These are phyloP conservation scores for Sandelia bainsii DNA, from an alignment of 2,797 vertebrate genomes.

Conservation along the genomic window DNA sequence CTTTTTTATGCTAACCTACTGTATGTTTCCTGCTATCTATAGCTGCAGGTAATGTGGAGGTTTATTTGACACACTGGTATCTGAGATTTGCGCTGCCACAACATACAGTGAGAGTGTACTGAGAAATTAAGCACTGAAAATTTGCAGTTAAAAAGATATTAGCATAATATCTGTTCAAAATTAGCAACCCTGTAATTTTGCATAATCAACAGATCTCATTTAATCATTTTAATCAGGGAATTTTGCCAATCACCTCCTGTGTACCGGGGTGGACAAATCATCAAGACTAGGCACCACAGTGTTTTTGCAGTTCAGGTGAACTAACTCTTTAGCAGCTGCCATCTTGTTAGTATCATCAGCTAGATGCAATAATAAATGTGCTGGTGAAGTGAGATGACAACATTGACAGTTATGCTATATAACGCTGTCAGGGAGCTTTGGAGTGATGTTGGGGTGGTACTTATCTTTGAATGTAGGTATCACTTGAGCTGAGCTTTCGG, in stretches of 20 bases:
- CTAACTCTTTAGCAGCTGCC: conserved; percentile 29
- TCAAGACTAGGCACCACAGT: background rate
- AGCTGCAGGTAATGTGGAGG: background rate
- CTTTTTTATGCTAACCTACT: too few species aligned
- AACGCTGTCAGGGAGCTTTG: conserved; percentile 40
- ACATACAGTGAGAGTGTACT: background rate
- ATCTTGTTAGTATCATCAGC: conserved; percentile 21
- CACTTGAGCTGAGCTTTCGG: conserved; percentile 43
- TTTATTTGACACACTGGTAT: background rate
- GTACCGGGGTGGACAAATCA: background rate
- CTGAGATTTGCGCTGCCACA: background rate
- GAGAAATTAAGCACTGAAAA: background rate
- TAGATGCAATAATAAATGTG: conserved; percentile 33
- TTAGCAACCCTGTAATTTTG: background rate
- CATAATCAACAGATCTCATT: conserved; percentile 9
- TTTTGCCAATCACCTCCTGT: conserved; percentile 6
- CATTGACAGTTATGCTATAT: conserved; percentile 48
- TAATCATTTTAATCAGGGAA: conserved; percentile 5
- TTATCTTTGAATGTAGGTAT: conserved; percentile 46
- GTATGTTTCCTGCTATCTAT: background rate
- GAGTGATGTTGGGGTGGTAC: conserved; percentile 47
- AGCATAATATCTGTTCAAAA: too few species aligned
- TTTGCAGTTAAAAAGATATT: background rate
- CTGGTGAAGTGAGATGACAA: conserved; percentile 43
- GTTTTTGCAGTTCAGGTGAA: conserved; percentile 1